phyloP scores from a whole-genome alignment of 2,888 invertebrate species.

The Rotaria socialis region DNA sequence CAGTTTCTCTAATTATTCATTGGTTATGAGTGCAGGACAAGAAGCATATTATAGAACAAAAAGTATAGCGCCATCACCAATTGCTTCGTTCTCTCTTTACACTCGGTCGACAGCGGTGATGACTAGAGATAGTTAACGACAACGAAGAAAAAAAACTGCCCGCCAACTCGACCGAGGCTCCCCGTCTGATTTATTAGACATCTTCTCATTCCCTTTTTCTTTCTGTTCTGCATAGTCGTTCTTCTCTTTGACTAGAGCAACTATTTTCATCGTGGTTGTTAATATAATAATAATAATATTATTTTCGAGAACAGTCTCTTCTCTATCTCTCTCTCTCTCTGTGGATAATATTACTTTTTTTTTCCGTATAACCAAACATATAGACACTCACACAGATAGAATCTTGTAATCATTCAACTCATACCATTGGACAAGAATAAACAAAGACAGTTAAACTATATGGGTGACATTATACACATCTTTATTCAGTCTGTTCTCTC shows the following conservation, averaged over 20 bases:
- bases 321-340: neutral
- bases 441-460: constrained; percentile 23
- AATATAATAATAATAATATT: constrained; percentile 32
- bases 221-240: constrained; percentile 7
- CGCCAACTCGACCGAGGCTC: constrained; percentile 18
- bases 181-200: constrained; percentile 28
- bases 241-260: neutral
- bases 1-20: constrained; percentile 18
- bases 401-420: neutral
- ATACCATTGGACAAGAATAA: constrained; percentile 13
- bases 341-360: constrained; percentile 3
- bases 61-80: constrained; percentile 22
- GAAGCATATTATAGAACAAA: constrained; percentile 11
- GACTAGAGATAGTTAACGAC: constrained; percentile 29
- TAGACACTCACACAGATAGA: neutral
- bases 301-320: neutral
- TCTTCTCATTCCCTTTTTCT: constrained; percentile 28
- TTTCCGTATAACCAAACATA: neutral
- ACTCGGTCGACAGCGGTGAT: constrained; percentile 13
- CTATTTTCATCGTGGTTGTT: constrained; percentile 13
- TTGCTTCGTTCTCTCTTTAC: neutral
- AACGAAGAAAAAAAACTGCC: constrained; percentile 27
- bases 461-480: constrained; percentile 32
- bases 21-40: constrained; percentile 17
- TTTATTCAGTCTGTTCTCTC: constrained; percentile 23